Evolutionary conservation across 2,888 invertebrate species (phyloP), one percentile per base, ranked within the genome.

Genomic region (Dorcus hopei): DNA sequence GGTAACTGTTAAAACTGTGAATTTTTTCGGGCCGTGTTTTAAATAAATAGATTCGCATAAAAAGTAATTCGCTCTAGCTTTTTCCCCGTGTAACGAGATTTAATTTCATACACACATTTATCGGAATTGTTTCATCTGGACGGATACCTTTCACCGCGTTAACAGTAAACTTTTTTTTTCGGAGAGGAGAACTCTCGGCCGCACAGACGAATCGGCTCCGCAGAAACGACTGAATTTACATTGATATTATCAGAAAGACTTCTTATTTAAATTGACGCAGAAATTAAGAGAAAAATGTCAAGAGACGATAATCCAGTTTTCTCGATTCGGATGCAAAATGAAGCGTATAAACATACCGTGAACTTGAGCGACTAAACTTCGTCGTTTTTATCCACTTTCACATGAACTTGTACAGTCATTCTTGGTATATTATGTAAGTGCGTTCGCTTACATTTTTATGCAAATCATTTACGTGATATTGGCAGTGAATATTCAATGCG

Each of bases 371-470:
- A 43, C 49, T 47, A 38, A 53, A 19, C 57, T 62, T 48, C 33
- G 41, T 52, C 26, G 56, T 52, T 59, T 62, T 62, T 62, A 58
- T 61, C 59, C 62, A 54, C 62, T 62, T 61, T 60, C 62, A 55
- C 62, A 52, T 60, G 60, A 61, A 62, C 62, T 62, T 62, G 62
- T 53, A 54, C 47, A 62, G 62, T 61, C 60, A 62, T 62, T 62
- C 63, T 62, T 61, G 62, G 59, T 66, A 65, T 63, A 68, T 69
- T 68, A 66, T 61, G 67, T 63, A 68, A 67, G 65, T 64, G 61
- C 65, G 61, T 65, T 67, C 65, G 64, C 61, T 65, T 61, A 64
- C 68, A 67, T 66, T 68, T 68, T 70, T 70, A 69, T 69, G 69
- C 65, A 68, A 68, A 69, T 69, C 61, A 65, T 63, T 65, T 62